A percentile compares a stretch with the other conserved stretches of the same genome.
phyloP scores from a whole-genome alignment of 2,113 vertebrate genomes.

The Pyxicephalus adspersus region DNA sequence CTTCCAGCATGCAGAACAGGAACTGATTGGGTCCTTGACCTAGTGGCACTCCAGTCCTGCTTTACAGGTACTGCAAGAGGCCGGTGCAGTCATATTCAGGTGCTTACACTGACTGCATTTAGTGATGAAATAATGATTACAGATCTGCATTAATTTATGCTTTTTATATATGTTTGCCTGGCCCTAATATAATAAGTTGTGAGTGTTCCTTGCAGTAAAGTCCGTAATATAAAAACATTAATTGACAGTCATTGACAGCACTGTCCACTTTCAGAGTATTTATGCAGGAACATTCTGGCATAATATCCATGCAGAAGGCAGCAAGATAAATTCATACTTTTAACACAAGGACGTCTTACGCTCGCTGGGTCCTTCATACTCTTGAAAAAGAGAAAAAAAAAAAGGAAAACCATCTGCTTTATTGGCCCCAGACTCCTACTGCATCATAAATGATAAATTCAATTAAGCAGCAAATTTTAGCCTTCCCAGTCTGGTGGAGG shows the following conservation, averaged over 20 bases:
- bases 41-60: too few relatives aligned
- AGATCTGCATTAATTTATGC: too few relatives aligned
- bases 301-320: slow-evolving; percentile 4
- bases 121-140: too few relatives aligned
- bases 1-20: too few relatives aligned
- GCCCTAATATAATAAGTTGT: too few relatives aligned
- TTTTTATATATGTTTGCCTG: too few relatives aligned
- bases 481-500: slow-evolving; percentile 23
- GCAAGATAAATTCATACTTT: neutral
- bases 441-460: slow-evolving; percentile 24
- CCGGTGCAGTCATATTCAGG: too few relatives aligned
- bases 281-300: neutral
- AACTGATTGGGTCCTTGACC: too few relatives aligned
- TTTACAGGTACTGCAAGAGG: too few relatives aligned
- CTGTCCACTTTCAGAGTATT: neutral
- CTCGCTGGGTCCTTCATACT: slow-evolving; percentile 73
- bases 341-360: neutral
- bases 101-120: too few relatives aligned
- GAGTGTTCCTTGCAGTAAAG: too few relatives aligned
- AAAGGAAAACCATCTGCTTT: slow-evolving; percentile 51
- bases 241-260: neutral
- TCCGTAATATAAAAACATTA: too few relatives aligned
- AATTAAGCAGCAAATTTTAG: slow-evolving; percentile 37
- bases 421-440: slow-evolving; percentile 24
- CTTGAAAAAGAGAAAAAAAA: slow-evolving; percentile 69